These are phyloP conservation scores for Melanotaenia pygmaea DNA, from an alignment of 2,797 vertebrate species.

Conservation along the genomic window DNA sequence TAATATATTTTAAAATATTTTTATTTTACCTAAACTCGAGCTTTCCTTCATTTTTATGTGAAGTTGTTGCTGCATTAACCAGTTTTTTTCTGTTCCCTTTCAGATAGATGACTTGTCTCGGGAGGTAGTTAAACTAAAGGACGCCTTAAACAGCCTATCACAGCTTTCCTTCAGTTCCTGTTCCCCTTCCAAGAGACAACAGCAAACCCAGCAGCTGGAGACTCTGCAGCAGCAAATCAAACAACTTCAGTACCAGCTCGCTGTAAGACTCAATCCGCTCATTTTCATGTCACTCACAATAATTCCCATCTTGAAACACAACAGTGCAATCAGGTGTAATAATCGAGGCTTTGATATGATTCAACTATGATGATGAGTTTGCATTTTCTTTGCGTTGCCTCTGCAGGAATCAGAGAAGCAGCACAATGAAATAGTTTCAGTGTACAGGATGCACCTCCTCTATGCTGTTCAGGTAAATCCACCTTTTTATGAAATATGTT, in stretches of 20 bases:
- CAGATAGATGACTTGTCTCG: slow-evolving; percentile 95
- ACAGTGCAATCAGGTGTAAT: no score
- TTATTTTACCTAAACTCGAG: neutral
- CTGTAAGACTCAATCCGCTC: slow-evolving; percentile 81
- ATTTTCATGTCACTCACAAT: neutral
- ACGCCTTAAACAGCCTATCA: slow-evolving; percentile 96
- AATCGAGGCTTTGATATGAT: neutral
- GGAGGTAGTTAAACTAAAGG: slow-evolving; percentile 94
- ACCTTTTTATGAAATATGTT: neutral
- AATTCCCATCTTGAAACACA: neutral
- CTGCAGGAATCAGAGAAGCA: slow-evolving; percentile 94
- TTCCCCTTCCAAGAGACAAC: slow-evolving; percentile 86
- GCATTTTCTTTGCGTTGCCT: slow-evolving; percentile 15
- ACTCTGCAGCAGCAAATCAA: slow-evolving; percentile 93
- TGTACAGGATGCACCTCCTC: slow-evolving; percentile 98
- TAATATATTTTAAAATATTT: neutral
- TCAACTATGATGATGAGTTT: neutral
- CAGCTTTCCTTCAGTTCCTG: slow-evolving; percentile 92
- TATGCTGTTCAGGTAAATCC: slow-evolving; percentile 94
- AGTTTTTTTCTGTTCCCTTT: neutral
- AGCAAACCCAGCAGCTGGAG: slow-evolving; percentile 94
- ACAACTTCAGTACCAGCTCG: slow-evolving; percentile 93
- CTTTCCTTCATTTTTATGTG: neutral
- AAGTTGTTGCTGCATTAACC: neutral
- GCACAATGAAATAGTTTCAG: slow-evolving; percentile 94